These are phyloP conservation scores for Nasua narica DNA, from an alignment of 2,797 vertebrate species.

Conservation along the genomic window DNA sequence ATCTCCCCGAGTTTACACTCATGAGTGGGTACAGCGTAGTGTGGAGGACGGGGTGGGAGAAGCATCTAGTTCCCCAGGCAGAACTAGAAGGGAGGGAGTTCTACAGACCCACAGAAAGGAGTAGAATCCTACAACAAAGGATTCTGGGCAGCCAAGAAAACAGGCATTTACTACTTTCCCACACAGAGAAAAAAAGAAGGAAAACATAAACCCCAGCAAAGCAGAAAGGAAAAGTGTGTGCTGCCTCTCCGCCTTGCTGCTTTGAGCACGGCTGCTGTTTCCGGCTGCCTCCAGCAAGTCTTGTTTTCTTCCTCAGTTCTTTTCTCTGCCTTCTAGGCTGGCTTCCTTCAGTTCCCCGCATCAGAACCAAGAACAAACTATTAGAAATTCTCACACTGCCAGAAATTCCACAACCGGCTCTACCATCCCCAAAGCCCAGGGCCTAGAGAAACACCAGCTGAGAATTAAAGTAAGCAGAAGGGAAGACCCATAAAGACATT, in stretches of 20 bases:
- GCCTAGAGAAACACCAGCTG: slow-evolving; percentile 14
- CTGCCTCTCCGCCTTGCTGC: background rate
- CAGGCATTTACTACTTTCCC: background rate
- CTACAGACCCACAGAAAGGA: background rate
- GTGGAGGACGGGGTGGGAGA: no score
- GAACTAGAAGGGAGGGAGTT: background rate
- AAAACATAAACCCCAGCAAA: background rate
- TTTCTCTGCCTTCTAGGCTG: background rate
- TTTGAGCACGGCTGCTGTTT: background rate
- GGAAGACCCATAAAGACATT: slow-evolving; percentile 18
- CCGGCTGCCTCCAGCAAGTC: background rate
- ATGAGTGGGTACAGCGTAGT: background rate
- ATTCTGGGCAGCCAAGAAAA: background rate
- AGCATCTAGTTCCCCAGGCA: background rate
- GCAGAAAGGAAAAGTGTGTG: background rate
- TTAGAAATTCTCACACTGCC: slow-evolving; percentile 16
- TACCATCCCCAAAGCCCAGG: background rate
- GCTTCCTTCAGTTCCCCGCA: background rate
- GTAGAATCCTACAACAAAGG: background rate
- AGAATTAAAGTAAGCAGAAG: slow-evolving; percentile 52
- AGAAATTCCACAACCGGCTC: slow-evolving; percentile 30
- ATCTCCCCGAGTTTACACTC: background rate
- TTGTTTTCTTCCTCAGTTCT: background rate
- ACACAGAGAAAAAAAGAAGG: background rate
- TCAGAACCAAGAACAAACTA: background rate